phyloP scores from a whole-genome alignment of 2,888 invertebrate species.

The Orthosia gothica region DNA sequence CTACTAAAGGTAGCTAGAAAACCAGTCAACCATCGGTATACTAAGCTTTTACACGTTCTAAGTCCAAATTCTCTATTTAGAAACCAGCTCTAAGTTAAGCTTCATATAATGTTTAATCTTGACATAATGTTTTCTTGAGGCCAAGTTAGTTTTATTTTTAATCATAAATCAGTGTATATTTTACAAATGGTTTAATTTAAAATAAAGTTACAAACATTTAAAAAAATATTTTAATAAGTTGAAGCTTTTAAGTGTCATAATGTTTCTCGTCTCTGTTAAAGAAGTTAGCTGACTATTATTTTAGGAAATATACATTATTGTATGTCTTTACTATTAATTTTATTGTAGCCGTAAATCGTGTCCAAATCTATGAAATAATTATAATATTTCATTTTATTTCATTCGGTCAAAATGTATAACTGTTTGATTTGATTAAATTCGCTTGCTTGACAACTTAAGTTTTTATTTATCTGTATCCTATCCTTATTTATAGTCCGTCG shows the following conservation, averaged over 20 bases:
- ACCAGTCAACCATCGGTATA: no score
- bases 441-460: constrained; percentile 20
- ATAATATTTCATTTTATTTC: constrained; percentile 22
- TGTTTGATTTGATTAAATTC: constrained; percentile 39
- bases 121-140: no score
- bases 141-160: not conserved
- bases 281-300: constrained; percentile 9
- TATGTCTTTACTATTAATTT: not conserved
- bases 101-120: no score
- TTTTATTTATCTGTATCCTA: not conserved
- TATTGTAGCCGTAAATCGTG: constrained; percentile 15
- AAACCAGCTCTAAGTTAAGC: no score
- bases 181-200: not conserved
- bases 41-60: not conserved
- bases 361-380: constrained; percentile 1
- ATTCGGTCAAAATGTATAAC: constrained; percentile 34
- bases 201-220: not conserved
- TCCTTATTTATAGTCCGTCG: no score
- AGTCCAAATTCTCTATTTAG: no score
- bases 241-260: constrained; percentile 23
- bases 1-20: no score
- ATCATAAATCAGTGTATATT: not conserved
- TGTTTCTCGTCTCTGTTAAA: constrained; percentile 5
- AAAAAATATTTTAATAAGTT: no score
- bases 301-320: constrained; percentile 7